These are phyloP conservation scores for Salticus scenicus DNA, from an alignment of 2,888 invertebrate genomes.

Conservation along the genomic window DNA sequence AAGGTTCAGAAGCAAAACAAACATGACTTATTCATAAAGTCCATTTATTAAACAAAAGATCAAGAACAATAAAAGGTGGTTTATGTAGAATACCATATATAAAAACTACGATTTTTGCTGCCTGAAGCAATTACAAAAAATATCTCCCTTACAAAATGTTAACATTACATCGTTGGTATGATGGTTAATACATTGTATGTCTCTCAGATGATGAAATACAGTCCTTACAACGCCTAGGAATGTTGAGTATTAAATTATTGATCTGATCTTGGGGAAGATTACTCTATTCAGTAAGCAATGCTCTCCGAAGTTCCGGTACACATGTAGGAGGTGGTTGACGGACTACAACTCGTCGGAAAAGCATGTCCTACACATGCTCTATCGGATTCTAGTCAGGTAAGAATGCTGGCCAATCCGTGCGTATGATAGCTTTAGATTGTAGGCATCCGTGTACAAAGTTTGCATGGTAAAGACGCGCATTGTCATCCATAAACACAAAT, in stretches of 20 bases:
- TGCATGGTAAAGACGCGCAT: neutral
- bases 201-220: neutral
- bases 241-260: slow-evolving; percentile 1
- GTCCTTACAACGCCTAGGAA: neutral
- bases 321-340: slow-evolving; percentile 21
- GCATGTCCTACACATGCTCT: neutral
- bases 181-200: no score
- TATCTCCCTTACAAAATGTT: no score
- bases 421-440: slow-evolving; percentile 4
- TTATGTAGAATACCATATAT: no score
- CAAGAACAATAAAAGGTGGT: no score
- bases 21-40: no score
- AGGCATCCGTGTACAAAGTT: slow-evolving; percentile 17
- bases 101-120: no score
- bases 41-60: no score
- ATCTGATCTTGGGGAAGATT: neutral
- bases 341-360: slow-evolving; percentile 9
- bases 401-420: slow-evolving; percentile 21
- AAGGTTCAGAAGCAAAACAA: no score
- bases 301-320: slow-evolving; percentile 10
- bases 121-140: no score
- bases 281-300: slow-evolving; percentile 1
- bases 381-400: slow-evolving; percentile 22
- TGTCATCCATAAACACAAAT: slow-evolving; percentile 26
- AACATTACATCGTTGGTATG: no score